Percentiles rank a stretch among this genome's conserved stretches.
Evolutionary conservation across 1,140 invertebrate genomes (phyloP).

Genomic region (Drosophila subpulchrella): DNA sequence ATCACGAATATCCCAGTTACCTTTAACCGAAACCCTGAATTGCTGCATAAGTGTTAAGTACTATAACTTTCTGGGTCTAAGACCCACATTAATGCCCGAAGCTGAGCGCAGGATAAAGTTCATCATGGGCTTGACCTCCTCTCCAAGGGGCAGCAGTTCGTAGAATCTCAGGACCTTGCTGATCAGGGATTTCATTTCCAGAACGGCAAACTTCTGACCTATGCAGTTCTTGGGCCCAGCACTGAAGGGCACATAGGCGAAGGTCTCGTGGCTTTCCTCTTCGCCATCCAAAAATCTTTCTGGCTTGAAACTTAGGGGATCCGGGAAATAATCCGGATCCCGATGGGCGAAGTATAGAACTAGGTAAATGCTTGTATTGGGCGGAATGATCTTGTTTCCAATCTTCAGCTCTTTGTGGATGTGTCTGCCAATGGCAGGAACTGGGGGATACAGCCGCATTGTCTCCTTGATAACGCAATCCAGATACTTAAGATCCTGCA

Average conservation of each 20-base stretch:
- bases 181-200: conserved; percentile 90
- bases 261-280: conserved; percentile 76
- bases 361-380: conserved; percentile 71
- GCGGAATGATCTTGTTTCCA: conserved; percentile 48
- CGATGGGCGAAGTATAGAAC: conserved; percentile 76
- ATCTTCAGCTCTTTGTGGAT: conserved; percentile 76
- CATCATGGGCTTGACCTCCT: conserved; percentile 56
- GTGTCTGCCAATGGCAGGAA: conserved; percentile 85
- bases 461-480: conserved; percentile 86
- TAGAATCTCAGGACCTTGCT: conserved; percentile 88
- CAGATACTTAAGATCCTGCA: conserved; percentile 85
- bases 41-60: not conserved
- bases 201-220: conserved; percentile 91
- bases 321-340: conserved; percentile 55
- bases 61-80: conserved; percentile 34
- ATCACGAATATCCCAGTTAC: conserved; percentile 22
- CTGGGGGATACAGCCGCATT: conserved; percentile 86
- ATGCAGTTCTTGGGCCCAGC: conserved; percentile 88
- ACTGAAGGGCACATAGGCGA: conserved; percentile 88
- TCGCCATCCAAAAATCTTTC: conserved; percentile 87
- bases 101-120: conserved; percentile 66
- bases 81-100: conserved; percentile 50
- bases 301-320: conserved; percentile 86
- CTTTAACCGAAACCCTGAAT: conserved; percentile 2
- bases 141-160: conserved; percentile 63